Evolutionary conservation across 37 sponge, comb jelly and placozoan genomes (phyloP).

Genomic region (Dysidea cf. avara): DNA sequence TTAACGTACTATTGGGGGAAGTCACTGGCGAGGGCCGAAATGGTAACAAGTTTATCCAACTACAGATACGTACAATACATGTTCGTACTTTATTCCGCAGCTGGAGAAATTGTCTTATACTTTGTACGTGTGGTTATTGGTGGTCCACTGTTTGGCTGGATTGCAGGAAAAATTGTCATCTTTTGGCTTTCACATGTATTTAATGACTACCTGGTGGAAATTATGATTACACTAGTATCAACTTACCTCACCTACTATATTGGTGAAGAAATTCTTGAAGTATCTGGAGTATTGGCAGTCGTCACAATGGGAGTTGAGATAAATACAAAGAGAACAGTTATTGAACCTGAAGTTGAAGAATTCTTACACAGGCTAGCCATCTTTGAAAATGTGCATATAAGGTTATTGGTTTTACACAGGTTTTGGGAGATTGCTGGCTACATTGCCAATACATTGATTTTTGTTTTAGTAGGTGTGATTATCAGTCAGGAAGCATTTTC

Average conservation of each 20-base stretch:
- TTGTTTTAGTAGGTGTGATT: constrained; percentile 87
- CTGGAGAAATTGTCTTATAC: constrained; percentile 52
- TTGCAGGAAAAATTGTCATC: constrained; percentile 79
- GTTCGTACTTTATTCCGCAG: constrained; percentile 7
- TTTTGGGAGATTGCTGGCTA: constrained; percentile 94
- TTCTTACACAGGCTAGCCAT: constrained; percentile 75
- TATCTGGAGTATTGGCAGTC: constrained; percentile 91
- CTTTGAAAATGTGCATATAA: no score
- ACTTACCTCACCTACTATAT: constrained; percentile 89
- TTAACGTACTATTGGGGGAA: constrained; percentile 73
- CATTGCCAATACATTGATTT: constrained; percentile 91
- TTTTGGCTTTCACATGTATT: constrained; percentile 87
- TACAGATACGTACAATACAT: not conserved
- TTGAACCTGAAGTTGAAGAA: constrained; percentile 88
- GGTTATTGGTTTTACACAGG: constrained; percentile 37
- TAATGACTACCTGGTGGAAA: constrained; percentile 93
- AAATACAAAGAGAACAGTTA: constrained; percentile 78
- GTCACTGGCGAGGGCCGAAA: constrained; percentile 45
- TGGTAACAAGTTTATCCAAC: constrained; percentile 19
- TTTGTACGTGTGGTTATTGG: constrained; percentile 64
- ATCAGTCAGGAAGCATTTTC: constrained; percentile 71
- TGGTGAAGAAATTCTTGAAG: constrained; percentile 70
- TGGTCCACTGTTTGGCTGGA: constrained; percentile 79
- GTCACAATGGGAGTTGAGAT: constrained; percentile 85
- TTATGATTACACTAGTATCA: constrained; percentile 89